These are phyloP conservation scores for Columba livia DNA, from an alignment of 2,113 vertebrate genomes.

Conservation along the genomic window DNA sequence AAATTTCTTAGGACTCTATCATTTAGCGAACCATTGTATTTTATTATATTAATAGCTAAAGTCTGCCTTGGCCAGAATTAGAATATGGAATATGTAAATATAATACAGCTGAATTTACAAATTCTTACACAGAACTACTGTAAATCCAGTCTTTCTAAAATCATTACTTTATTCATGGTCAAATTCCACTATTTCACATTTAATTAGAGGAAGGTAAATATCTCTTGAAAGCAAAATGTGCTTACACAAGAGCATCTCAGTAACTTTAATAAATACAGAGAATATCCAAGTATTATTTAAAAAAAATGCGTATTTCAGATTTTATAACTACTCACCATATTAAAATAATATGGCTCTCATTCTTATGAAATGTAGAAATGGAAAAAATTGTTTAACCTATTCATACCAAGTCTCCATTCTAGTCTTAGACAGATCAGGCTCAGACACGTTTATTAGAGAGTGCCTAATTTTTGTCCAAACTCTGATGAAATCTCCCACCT, in stretches of 20 bases:
- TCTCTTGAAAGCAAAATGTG: not conserved
- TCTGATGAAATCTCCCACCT: not conserved
- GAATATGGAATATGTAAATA: not conserved
- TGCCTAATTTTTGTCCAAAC: not conserved
- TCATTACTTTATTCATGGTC: not conserved
- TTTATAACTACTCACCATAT: not conserved
- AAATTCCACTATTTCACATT: not conserved
- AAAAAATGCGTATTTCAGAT: not conserved
- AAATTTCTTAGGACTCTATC: not conserved
- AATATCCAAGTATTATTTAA: not conserved
- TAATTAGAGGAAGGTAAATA: not conserved
- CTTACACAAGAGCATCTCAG: not conserved
- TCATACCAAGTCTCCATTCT: not conserved
- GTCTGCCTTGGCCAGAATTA: not conserved
- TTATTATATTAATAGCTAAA: not conserved
- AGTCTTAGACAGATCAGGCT: not conserved
- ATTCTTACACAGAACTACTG: not conserved
- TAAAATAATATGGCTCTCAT: not conserved
- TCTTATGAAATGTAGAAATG: not conserved
- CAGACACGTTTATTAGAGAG: rapidly evolving
- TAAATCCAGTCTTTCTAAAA: not conserved
- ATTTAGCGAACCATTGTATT: not conserved
- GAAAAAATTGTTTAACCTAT: not conserved
- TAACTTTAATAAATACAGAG: not conserved
- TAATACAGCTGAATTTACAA: not conserved